Conservation (phyloP, 2,797 vertebrate genomes). For the Ibycter americanus region DNA sequence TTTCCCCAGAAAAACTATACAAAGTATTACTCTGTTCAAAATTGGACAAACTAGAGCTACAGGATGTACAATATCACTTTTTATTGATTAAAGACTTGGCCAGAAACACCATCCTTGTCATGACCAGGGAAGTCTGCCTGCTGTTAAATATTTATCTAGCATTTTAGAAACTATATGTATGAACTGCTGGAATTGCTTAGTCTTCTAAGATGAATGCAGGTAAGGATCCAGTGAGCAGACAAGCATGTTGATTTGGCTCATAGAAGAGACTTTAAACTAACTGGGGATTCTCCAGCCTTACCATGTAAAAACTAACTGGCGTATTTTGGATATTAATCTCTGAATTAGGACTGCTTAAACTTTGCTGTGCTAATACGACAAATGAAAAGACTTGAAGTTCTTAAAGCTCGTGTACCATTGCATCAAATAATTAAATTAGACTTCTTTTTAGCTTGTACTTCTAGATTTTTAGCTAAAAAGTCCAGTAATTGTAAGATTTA, state of each 20-base stretch:
- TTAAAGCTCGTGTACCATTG: background rate
- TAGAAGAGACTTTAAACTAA: background rate
- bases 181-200: background rate
- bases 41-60: background rate
- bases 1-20: rapidly evolving
- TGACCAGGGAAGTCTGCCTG: background rate
- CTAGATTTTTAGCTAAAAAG: background rate
- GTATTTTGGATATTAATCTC: background rate
- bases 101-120: rapidly evolving
- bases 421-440: background rate
- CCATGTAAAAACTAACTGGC: background rate
- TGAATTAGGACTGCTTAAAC: background rate
- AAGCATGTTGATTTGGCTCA: background rate
- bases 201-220: background rate
- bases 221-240: background rate
- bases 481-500: background rate
- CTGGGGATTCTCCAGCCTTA: background rate
- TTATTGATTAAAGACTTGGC: background rate
- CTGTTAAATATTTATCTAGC: background rate
- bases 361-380: background rate
- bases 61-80: background rate
- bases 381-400: background rate
- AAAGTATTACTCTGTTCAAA: background rate
- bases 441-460: background rate
- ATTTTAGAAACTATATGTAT: background rate